phyloP scores from a whole-genome alignment of 2,888 invertebrate species.

The Sarcophaga rosellei region DNA sequence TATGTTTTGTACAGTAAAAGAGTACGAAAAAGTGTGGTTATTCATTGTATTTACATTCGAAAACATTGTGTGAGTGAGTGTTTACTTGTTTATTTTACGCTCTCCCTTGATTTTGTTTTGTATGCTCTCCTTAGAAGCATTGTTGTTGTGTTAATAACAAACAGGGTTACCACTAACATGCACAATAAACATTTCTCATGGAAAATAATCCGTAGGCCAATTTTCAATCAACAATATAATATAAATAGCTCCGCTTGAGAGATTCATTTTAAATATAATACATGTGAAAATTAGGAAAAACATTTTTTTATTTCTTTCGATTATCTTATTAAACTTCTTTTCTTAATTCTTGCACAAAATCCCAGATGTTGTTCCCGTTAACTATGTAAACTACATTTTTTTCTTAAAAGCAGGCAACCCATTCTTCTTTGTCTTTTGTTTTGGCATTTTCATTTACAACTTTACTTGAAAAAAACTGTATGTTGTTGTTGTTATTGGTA shows the following conservation, averaged over 20 bases:
- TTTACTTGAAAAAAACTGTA: slow-evolving; percentile 3
- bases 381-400: background rate
- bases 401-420: background rate
- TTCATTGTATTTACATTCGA: slow-evolving; percentile 51
- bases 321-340: too few species aligned
- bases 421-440: slow-evolving; percentile 12
- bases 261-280: too few species aligned
- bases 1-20: slow-evolving; percentile 39
- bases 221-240: too few species aligned
- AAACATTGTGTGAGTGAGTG: slow-evolving; percentile 46
- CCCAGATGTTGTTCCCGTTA: background rate
- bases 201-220: too few species aligned
- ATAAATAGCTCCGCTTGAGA: too few species aligned
- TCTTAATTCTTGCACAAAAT: too few species aligned
- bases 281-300: too few species aligned
- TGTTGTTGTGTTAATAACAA: slow-evolving; percentile 23
- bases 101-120: slow-evolving; percentile 32
- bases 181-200: background rate
- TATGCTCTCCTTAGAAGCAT: slow-evolving; percentile 22
- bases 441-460: slow-evolving; percentile 24
- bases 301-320: too few species aligned
- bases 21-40: slow-evolving; percentile 61
- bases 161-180: slow-evolving; percentile 20
- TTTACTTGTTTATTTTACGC: slow-evolving; percentile 39
- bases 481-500: background rate